These are phyloP conservation scores for Leucoraja ocellata DNA, from an alignment of 2,797 vertebrate genomes.

Conservation along the genomic window DNA sequence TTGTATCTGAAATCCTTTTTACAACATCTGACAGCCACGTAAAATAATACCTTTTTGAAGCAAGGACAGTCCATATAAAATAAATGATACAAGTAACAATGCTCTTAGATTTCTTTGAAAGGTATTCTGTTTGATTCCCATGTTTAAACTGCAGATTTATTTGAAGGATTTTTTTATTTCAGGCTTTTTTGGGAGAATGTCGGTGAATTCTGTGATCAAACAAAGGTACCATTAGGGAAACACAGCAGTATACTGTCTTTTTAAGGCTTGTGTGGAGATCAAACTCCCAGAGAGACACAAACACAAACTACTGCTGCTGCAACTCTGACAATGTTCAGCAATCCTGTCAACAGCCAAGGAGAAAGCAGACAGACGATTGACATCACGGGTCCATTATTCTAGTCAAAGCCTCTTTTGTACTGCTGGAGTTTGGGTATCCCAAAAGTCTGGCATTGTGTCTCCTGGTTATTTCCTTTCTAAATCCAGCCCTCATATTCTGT, in stretches of 20 bases:
- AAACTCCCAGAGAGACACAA: background rate
- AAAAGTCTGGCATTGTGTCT: background rate
- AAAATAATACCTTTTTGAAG: conserved; percentile 29
- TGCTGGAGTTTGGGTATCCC: background rate
- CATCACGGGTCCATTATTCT: background rate
- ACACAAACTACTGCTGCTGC: background rate
- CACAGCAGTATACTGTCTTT: background rate
- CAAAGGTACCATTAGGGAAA: background rate
- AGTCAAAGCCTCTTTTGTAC: background rate
- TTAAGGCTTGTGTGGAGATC: background rate
- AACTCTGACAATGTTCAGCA: background rate
- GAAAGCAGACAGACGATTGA: background rate
- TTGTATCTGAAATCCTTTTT: conserved; percentile 25
- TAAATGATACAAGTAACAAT: conserved; percentile 18
- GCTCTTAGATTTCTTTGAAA: background rate
- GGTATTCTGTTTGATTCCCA: background rate
- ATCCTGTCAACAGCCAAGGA: background rate
- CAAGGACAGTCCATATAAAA: background rate
- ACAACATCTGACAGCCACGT: conserved; percentile 13
- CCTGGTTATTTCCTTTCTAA: background rate
- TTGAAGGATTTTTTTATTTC: background rate
- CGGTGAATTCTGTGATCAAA: background rate
- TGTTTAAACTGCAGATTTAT: background rate
- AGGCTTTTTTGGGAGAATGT: no score
- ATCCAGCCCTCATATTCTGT: background rate